These are phyloP conservation scores for Agrochola lychnidis DNA, from an alignment of 2,888 invertebrate species.

Conservation along the genomic window DNA sequence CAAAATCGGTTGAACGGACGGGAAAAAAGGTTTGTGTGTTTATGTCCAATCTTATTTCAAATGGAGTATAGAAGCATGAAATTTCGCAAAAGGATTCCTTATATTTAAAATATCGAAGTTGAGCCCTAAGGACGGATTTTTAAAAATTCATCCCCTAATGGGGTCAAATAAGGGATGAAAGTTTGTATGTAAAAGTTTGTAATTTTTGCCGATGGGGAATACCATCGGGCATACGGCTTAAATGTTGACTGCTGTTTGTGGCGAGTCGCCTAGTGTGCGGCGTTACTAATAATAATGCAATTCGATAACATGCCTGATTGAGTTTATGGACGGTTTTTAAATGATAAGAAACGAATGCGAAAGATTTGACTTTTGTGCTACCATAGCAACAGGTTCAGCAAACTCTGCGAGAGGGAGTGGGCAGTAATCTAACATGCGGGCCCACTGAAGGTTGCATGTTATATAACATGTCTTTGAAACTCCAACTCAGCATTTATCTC, in stretches of 20 bases:
- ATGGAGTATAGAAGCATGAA: neutral
- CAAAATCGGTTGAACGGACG: too few relatives aligned
- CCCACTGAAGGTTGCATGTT: neutral
- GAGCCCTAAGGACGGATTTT: neutral
- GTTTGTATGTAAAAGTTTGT: neutral
- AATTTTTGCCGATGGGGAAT: neutral
- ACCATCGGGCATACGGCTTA: neutral
- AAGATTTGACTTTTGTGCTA: neutral
- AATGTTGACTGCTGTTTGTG: neutral
- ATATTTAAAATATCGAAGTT: neutral
- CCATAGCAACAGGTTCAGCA: neutral
- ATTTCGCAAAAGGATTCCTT: neutral
- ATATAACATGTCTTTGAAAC: neutral
- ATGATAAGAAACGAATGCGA: slow-evolving; percentile 7
- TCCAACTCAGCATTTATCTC: neutral
- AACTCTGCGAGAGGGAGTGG: neutral
- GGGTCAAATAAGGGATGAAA: neutral
- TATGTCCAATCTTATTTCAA: too few relatives aligned
- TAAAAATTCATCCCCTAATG: neutral
- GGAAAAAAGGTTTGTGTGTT: too few relatives aligned
- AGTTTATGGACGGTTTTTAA: slow-evolving; percentile 40
- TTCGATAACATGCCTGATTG: slow-evolving; percentile 57
- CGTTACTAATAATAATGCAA: slow-evolving; percentile 1
- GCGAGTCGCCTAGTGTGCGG: slow-evolving; percentile 7
- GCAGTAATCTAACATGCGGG: neutral